Percentiles rank a stretch among this genome's conserved stretches.
Evolutionary conservation across 2,888 invertebrate genomes (phyloP).

Genomic region (Gryllus longicercus): DNA sequence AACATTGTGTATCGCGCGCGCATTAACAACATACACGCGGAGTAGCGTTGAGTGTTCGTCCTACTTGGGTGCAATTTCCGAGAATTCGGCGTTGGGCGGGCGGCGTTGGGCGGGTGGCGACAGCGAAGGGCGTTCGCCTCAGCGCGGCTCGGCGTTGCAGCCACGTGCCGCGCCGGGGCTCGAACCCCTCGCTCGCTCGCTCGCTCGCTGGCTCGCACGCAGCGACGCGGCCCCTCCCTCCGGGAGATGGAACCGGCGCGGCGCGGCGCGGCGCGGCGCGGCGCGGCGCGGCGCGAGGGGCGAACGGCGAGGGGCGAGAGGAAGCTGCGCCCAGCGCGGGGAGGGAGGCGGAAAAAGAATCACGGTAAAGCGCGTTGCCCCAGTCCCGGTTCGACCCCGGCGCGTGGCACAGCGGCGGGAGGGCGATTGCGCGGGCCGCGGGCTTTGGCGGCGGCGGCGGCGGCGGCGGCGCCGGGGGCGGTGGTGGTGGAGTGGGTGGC

Average conservation of each 20-base stretch:
- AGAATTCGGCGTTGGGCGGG: no score
- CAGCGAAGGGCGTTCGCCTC: no score
- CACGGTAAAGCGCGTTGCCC: neutral
- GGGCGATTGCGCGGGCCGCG: neutral
- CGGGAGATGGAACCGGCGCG: no score
- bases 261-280: neutral
- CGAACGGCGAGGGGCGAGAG: neutral
- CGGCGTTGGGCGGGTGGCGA: no score
- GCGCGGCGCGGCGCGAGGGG: neutral
- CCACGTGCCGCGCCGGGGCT: no score
- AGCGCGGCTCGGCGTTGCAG: no score
- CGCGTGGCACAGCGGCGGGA: neutral
- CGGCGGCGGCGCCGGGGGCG: neutral
- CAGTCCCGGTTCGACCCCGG: constrained; percentile 4
- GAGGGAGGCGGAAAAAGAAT: constrained; percentile 3
- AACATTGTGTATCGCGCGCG: neutral
- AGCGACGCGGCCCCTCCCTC: no score
- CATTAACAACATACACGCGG: neutral
- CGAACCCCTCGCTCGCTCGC: no score
- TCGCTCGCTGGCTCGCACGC: no score
- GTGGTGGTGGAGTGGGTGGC: neutral
- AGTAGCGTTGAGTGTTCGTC: no score
- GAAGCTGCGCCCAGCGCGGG: neutral
- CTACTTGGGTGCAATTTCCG: no score
- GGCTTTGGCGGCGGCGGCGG: neutral